These are phyloP conservation scores for Rhabdornis inornatus DNA, from an alignment of 2,113 vertebrate genomes.

Conservation along the genomic window DNA sequence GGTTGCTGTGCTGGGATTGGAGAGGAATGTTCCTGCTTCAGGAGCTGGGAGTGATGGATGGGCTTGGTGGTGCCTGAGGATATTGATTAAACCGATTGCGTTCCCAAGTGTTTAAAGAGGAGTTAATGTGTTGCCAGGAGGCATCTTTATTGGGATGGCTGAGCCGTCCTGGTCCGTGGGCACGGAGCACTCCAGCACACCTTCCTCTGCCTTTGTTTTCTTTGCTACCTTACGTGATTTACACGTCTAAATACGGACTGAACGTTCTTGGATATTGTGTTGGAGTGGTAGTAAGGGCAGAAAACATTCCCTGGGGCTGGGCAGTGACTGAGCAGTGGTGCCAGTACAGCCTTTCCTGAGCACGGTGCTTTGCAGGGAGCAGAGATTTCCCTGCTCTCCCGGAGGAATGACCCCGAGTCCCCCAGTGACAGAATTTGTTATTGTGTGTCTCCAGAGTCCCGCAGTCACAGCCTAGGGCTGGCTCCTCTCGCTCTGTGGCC, in stretches of 20 bases:
- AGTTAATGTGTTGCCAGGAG: slow-evolving; percentile 5
- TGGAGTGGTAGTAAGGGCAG: not conserved
- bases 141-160: not conserved
- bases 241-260: not conserved
- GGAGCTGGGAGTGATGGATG: not conserved
- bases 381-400: not conserved
- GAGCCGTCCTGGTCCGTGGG: not conserved
- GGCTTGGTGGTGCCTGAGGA: not conserved
- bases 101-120: not conserved
- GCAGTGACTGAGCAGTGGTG: not conserved
- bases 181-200: not conserved
- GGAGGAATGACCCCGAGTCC: not conserved
- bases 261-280: not conserved
- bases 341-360: not conserved
- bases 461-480: not conserved
- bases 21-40: not conserved
- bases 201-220: not conserved
- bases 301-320: not conserved
- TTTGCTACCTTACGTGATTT: not conserved
- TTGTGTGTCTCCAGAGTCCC: not conserved
- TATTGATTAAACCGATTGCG: not conserved
- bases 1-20: not conserved
- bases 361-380: not conserved
- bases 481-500: not conserved
- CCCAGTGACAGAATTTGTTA: not conserved